Evolutionary conservation across 2,113 vertebrate genomes (phyloP).

Genomic region (Chionis minor): DNA sequence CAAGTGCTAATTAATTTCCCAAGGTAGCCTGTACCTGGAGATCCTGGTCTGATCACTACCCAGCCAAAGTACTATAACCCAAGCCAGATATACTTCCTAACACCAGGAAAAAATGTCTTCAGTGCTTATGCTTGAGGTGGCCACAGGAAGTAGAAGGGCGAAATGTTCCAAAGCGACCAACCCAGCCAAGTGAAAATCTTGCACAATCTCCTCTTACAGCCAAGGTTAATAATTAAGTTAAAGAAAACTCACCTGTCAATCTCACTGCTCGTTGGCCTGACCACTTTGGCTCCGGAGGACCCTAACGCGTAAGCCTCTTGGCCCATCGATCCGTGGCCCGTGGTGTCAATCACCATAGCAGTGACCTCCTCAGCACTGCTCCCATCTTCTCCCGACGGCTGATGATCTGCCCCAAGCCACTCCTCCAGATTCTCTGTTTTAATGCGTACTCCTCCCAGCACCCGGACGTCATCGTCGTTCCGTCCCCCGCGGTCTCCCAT

Average conservation of each 20-base stretch:
- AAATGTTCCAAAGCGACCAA: background rate
- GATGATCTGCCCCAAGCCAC: conserved; percentile 89
- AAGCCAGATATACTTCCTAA: background rate
- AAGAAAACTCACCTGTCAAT: conserved; percentile 85
- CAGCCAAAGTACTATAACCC: background rate
- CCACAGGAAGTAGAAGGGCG: background rate
- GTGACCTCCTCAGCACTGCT: conserved; percentile 87
- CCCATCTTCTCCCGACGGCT: conserved; percentile 87
- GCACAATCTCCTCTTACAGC: background rate
- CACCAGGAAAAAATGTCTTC: background rate
- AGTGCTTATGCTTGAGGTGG: background rate
- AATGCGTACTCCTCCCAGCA: conserved; percentile 86
- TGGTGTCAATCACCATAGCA: conserved; percentile 92
- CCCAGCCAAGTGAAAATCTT: background rate
- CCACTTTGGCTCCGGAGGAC: conserved; percentile 77
- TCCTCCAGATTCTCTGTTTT: conserved; percentile 95
- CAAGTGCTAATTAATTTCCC: background rate
- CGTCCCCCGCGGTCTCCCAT: conserved; percentile 78
- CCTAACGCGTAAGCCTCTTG: conserved; percentile 80
- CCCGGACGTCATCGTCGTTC: conserved; percentile 80
- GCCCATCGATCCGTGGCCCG: conserved; percentile 83
- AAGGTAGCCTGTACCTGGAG: background rate
- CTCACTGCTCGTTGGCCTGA: conserved; percentile 91
- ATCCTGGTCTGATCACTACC: background rate
- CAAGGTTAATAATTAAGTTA: background rate